Evolutionary conservation across 2,888 invertebrate species (phyloP).

Genomic region (Operophtera brumata): DNA sequence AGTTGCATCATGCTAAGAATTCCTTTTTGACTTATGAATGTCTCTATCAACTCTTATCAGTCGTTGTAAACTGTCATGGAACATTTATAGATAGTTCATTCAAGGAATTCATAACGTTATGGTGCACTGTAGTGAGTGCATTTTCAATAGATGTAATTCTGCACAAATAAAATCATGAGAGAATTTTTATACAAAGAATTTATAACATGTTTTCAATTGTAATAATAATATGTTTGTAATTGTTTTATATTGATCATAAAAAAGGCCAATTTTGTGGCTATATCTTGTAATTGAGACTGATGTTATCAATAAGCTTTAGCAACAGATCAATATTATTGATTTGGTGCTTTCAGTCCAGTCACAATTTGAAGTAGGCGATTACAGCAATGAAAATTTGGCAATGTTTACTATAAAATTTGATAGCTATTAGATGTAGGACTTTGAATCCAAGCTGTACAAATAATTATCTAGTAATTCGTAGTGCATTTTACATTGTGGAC

Average conservation of each 20-base stretch:
- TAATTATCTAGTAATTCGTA: constrained; percentile 75
- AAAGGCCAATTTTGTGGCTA: constrained; percentile 50
- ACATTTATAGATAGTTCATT: too few species aligned
- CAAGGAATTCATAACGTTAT: too few species aligned
- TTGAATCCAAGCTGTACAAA: constrained; percentile 78
- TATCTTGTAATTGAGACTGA: constrained; percentile 71
- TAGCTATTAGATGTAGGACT: constrained; percentile 76
- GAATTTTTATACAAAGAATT: constrained; percentile 50
- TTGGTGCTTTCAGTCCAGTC: constrained; percentile 43
- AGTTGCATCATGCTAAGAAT: too few species aligned
- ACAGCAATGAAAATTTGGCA: constrained; percentile 52
- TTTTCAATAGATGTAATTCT: constrained; percentile 38
- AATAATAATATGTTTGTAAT: constrained; percentile 58
- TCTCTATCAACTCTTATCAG: too few species aligned
- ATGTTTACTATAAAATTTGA: constrained; percentile 67
- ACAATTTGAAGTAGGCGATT: constrained; percentile 45
- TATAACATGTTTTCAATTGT: constrained; percentile 48
- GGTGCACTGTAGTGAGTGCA: constrained; percentile 15
- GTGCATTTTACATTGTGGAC: constrained; percentile 76
- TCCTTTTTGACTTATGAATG: too few species aligned
- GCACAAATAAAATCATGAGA: constrained; percentile 61
- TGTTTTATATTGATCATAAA: constrained; percentile 54
- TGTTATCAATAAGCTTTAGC: constrained; percentile 68
- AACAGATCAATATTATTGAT: constrained; percentile 40
- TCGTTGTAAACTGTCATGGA: too few species aligned